Evolutionary conservation across 2,113 vertebrate genomes (phyloP).

Genomic region (Willisornis vidua): DNA sequence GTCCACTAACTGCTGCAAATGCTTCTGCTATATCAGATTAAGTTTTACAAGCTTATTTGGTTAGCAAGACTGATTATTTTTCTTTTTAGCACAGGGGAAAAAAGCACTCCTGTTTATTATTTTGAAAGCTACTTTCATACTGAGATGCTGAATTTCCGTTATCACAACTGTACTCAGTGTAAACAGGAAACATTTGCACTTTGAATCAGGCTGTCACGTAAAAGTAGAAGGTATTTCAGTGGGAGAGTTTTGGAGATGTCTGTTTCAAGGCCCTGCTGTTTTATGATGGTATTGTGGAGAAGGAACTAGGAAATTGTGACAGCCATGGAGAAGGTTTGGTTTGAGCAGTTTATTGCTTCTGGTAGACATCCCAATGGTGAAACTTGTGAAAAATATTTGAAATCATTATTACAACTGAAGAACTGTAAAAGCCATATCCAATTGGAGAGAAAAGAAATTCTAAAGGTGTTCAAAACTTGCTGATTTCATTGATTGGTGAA

Average conservation of each 20-base stretch:
- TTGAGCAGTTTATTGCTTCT: background rate
- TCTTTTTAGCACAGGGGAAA: background rate
- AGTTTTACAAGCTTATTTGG: background rate
- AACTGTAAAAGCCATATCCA: background rate
- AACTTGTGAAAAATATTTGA: background rate
- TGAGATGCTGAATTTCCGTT: background rate
- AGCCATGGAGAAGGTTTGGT: background rate
- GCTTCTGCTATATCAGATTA: background rate
- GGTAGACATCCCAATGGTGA: background rate
- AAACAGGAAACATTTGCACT: slow-evolving; percentile 39
- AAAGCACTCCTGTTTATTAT: background rate
- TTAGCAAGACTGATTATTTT: background rate
- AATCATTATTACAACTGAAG: background rate
- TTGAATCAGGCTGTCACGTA: background rate
- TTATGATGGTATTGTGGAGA: background rate
- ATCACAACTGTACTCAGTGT: background rate
- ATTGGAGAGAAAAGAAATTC: background rate
- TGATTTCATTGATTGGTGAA: background rate
- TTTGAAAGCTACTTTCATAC: background rate
- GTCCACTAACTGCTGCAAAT: background rate
- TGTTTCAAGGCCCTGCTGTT: background rate
- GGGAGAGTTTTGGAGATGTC: background rate
- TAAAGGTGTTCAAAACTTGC: background rate
- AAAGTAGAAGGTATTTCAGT: background rate
- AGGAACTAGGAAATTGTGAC: background rate